These are phyloP conservation scores for Labeo calbasu DNA, from an alignment of 2,797 vertebrate genomes.

Conservation along the genomic window DNA sequence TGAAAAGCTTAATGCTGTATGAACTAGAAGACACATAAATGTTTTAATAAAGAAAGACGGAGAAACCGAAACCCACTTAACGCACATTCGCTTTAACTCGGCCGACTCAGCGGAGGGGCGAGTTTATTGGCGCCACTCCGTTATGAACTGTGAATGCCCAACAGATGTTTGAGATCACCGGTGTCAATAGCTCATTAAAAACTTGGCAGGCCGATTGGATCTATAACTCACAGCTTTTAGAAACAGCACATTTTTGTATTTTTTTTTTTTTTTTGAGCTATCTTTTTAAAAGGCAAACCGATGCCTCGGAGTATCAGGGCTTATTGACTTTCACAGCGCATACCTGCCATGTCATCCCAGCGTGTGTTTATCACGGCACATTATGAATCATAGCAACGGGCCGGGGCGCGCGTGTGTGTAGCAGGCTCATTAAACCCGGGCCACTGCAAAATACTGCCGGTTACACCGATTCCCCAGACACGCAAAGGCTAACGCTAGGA, in stretches of 20 bases:
- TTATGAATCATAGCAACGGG: constrained; percentile 72
- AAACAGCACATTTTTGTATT: constrained; percentile 45
- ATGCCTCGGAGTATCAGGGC: constrained; percentile 62
- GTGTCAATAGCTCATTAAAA: constrained; percentile 81
- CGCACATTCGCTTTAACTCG: constrained; percentile 63
- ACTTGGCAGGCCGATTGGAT: constrained; percentile 56
- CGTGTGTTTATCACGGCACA: constrained; percentile 73
- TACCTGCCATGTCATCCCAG: constrained; percentile 68
- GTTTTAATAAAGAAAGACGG: constrained; percentile 48
- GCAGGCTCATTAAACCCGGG: constrained; percentile 63
- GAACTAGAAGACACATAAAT: constrained; percentile 59
- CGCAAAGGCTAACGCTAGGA: constrained; percentile 30
- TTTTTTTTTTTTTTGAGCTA: constrained; percentile 43
- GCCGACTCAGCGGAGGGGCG: constrained; percentile 64
- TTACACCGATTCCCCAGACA: constrained; percentile 57
- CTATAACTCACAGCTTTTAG: constrained; percentile 47
- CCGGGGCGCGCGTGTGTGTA: constrained; percentile 53
- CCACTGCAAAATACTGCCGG: constrained; percentile 53
- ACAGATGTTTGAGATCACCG: constrained; percentile 78
- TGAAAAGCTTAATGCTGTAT: constrained; percentile 30
- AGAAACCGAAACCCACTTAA: constrained; percentile 52
- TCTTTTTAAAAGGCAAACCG: constrained; percentile 15
- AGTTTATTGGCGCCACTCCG: constrained; percentile 76
- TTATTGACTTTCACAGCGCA: constrained; percentile 74
- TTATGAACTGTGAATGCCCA: constrained; percentile 73